Conservation (phyloP, 2,797 vertebrate genomes). For the Spinus olivaceus region DNA sequence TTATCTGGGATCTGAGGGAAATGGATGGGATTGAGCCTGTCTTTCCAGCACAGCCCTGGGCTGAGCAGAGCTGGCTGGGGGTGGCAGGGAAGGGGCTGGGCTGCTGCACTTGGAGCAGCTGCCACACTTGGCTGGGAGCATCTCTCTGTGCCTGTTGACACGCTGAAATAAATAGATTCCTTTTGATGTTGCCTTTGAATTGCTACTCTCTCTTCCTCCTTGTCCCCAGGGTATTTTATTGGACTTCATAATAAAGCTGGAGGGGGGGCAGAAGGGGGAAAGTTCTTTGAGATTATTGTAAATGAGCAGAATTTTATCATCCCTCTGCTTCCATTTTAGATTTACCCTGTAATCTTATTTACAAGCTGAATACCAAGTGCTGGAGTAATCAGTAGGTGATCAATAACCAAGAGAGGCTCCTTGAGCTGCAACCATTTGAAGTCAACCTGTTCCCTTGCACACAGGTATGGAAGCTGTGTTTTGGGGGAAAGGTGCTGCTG, state of each 20-base stretch:
- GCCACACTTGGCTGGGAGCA: neutral
- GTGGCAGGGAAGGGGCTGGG: neutral
- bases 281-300: conserved; percentile 1
- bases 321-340: neutral
- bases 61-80: neutral
- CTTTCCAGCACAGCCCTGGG: neutral
- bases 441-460: neutral
- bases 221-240: neutral
- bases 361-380: neutral
- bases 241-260: neutral
- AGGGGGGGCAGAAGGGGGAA: neutral
- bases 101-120: neutral
- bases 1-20: neutral
- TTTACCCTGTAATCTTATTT: conserved; percentile 17
- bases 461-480: neutral
- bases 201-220: neutral
- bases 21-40: accelerated
- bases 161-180: neutral
- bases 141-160: neutral
- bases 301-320: conserved; percentile 6
- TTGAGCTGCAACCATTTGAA: neutral
- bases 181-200: conserved; percentile 36
- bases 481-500: neutral
- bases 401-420: neutral
- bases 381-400: neutral